Base-by-base conservation (phyloP, 1,140 invertebrate species). In the Lepeophtheirus salmonis region DNA sequence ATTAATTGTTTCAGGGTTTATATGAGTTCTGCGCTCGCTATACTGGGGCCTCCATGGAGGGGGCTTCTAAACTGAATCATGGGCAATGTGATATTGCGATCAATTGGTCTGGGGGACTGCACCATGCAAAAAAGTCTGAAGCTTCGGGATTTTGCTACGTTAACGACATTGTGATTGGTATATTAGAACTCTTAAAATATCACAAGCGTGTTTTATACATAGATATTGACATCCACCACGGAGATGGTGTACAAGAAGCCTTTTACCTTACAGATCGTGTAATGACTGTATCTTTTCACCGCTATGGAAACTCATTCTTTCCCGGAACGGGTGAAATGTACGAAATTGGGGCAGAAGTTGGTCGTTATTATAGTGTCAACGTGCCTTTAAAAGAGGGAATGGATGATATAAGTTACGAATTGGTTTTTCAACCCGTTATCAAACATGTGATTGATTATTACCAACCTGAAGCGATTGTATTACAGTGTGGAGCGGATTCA, bases 121-220 rank as follows among this genome's bases (percentile, higher is more conserved):
- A 99, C 77, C 96, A 99, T 75, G 95, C 96, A 0, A 99, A 99
- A 25, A 99, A 99, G 70, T 96, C 92, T 69, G 94, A 97, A 75
- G 92, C 94, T 0, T 95, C 90, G 12, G 88, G 87, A 22, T 97
- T 97, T 69, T 97, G 91, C 72, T 97, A 96, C 68, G 88, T 96
- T 0, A 99, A 99, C 69, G 95, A 99, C 70, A 98, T 99, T 65
- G 95, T 97, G 0, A 89, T 99, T 63, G 92, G 86, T 0, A 98
- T 99, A 66, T 73, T 98, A 56, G 96, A 99, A 72, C 74, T 99
- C 13, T 72, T 99, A 0, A 81, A 81, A 70, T 92, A 92, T 69
- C 86, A 96, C 72, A 83, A 89, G 0, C 74, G 96, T 64, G 95
- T 99, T 12, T 72, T 99, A 13, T 99, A 99, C 67, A 96, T 98